A percentile compares a stretch with the other conserved stretches of the same genome.
Evolutionary conservation across 2,797 vertebrate genomes (phyloP).

Genomic region (Austrolebias charrua): DNA sequence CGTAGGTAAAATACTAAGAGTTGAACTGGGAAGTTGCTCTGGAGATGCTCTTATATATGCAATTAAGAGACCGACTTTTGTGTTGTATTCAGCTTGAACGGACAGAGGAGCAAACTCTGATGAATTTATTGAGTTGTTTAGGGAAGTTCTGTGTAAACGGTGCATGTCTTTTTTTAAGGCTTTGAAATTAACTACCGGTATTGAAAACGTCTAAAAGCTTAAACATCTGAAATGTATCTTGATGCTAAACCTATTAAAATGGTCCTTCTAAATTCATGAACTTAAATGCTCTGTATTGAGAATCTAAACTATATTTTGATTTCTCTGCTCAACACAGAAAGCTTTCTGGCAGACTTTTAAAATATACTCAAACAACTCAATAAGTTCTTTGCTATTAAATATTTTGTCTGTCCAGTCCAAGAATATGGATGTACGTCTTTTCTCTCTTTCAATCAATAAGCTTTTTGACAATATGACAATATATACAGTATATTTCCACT

Average conservation of each 20-base stretch:
- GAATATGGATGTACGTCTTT: constrained; percentile 65
- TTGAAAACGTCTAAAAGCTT: no score
- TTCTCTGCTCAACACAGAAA: background rate
- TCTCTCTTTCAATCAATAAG: constrained; percentile 69
- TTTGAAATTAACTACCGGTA: background rate
- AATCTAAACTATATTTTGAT: background rate
- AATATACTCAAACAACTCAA: constrained; percentile 18
- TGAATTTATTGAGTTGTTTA: constrained; percentile 29
- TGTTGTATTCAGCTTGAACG: constrained; percentile 55
- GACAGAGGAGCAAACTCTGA: constrained; percentile 43
- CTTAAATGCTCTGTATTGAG: background rate
- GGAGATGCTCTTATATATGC: constrained; percentile 76
- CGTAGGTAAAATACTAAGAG: constrained; percentile 71
- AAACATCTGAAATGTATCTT: no score
- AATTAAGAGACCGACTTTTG: constrained; percentile 70
- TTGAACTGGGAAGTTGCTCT: constrained; percentile 67
- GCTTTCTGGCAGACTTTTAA: constrained; percentile 1
- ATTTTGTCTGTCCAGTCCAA: constrained; percentile 52
- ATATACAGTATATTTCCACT: constrained; percentile 62
- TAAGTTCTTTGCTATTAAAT: constrained; percentile 16
- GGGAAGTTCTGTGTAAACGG: background rate
- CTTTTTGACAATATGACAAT: constrained; percentile 68
- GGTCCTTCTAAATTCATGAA: background rate
- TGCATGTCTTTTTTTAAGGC: background rate
- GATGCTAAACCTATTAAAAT: background rate